A percentile compares a stretch with the other conserved stretches of the same genome.
phyloP scores from a whole-genome alignment of 2,888 invertebrate species.

The Gerris lacustris region DNA sequence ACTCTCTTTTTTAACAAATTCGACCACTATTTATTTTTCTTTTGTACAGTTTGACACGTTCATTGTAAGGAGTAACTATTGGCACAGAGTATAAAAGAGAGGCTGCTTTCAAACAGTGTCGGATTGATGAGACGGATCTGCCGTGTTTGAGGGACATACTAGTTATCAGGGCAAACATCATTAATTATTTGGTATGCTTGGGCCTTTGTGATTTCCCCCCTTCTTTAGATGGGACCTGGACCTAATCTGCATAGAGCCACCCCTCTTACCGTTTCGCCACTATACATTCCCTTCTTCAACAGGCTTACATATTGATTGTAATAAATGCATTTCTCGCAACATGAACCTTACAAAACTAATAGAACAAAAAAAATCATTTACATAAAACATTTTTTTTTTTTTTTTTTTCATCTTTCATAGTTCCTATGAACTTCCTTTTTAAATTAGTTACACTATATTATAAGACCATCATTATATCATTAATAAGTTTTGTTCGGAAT shows the following conservation, averaged over 20 bases:
- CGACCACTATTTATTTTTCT: not conserved
- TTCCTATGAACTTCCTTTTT: too few relatives aligned
- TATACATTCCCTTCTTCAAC: not conserved
- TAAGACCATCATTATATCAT: too few relatives aligned
- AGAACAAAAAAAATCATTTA: too few relatives aligned
- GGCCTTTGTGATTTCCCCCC: not conserved
- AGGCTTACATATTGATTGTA: not conserved
- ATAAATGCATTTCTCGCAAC: not conserved
- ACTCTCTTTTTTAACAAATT: not conserved
- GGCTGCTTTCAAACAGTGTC: too few relatives aligned
- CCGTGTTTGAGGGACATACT: not conserved
- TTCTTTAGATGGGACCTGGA: not conserved
- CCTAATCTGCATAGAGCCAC: not conserved
- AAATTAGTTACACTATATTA: too few relatives aligned
- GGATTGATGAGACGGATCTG: too few relatives aligned
- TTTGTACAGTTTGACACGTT: too few relatives aligned
- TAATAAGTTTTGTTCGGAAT: too few relatives aligned
- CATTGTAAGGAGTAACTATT: too few relatives aligned
- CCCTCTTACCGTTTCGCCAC: not conserved
- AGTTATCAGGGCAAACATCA: not conserved
- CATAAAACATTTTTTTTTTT: too few relatives aligned
- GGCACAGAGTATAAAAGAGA: too few relatives aligned
- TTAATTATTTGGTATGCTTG: not conserved
- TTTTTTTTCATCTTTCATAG: too few relatives aligned
- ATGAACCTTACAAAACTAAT: not conserved